These are phyloP conservation scores for Lymantria dispar DNA, from an alignment of 2,888 invertebrate species.

Conservation along the genomic window DNA sequence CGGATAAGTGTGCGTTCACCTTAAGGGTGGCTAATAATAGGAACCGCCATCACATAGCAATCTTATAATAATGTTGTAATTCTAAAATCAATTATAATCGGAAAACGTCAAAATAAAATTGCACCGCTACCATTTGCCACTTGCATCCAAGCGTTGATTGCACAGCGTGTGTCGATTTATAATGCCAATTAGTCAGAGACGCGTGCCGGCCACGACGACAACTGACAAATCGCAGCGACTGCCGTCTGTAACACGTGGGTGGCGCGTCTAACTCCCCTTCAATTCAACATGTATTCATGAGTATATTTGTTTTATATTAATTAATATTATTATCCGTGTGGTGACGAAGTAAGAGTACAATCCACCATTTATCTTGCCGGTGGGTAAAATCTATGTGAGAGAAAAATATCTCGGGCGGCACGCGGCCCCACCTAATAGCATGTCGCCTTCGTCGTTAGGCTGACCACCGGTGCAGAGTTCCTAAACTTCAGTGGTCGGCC, in stretches of 20 bases:
- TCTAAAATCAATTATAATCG: not conserved
- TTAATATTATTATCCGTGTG: slow-evolving; percentile 4
- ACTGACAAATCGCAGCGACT: slow-evolving; percentile 69
- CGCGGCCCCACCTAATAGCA: too few relatives aligned
- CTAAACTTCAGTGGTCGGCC: too few relatives aligned
- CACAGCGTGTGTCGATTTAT: slow-evolving; percentile 69
- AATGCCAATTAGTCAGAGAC: slow-evolving; percentile 73
- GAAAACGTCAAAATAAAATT: slow-evolving; percentile 16
- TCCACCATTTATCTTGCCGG: too few relatives aligned
- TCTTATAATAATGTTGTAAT: too few relatives aligned
- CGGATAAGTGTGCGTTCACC: too few relatives aligned
- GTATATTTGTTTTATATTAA: slow-evolving; percentile 18
- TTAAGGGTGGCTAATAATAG: too few relatives aligned
- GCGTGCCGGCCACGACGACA: slow-evolving; percentile 63
- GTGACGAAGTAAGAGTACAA: too few relatives aligned
- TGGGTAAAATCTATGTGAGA: too few relatives aligned
- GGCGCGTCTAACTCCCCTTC: slow-evolving; percentile 39
- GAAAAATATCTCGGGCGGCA: too few relatives aligned
- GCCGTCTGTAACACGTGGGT: slow-evolving; percentile 64
- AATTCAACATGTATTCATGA: slow-evolving; percentile 20
- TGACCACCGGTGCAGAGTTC: too few relatives aligned
- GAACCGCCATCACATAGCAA: too few relatives aligned
- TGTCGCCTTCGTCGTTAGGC: too few relatives aligned
- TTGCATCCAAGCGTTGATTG: slow-evolving; percentile 56
- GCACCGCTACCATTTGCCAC: slow-evolving; percentile 42